Evolutionary conservation across 2,113 vertebrate genomes (phyloP).

Genomic region (Coracopsis vasa): DNA sequence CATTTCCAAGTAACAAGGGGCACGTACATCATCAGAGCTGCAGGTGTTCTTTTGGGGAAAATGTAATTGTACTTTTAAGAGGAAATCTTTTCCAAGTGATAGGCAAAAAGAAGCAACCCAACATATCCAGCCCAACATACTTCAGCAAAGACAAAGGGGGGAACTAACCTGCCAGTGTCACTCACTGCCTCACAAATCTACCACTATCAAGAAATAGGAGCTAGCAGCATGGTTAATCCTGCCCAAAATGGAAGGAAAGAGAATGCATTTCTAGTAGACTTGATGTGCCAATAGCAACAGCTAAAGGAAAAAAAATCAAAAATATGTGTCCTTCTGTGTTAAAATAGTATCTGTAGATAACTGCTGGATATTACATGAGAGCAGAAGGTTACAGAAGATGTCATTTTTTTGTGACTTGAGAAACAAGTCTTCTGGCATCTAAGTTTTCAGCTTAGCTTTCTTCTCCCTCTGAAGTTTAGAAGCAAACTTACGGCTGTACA

Average conservation of each 20-base stretch:
- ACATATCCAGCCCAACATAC: neutral
- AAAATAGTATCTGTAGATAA: neutral
- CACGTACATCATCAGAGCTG: neutral
- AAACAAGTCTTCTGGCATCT: neutral
- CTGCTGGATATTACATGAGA: neutral
- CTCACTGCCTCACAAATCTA: neutral
- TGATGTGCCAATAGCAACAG: fast-evolving
- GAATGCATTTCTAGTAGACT: neutral
- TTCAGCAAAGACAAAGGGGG: neutral
- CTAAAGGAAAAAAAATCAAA: neutral
- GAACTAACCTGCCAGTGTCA: neutral
- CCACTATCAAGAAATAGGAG: neutral
- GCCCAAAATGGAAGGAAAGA: neutral
- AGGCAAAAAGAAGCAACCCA: neutral
- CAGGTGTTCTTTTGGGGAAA: neutral
- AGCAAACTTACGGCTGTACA: neutral
- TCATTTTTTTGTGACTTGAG: neutral
- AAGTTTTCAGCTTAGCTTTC: neutral
- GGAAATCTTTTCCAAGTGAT: neutral
- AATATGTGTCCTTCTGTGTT: neutral
- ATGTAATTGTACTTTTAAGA: neutral
- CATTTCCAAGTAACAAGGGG: neutral
- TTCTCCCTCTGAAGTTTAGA: neutral
- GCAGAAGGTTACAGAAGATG: neutral
- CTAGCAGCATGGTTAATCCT: neutral